Evolutionary conservation across 2,797 vertebrate genomes (phyloP), one percentile per base, ranked within the genome.

Genomic region (Pipistrellus kuhlii): DNA sequence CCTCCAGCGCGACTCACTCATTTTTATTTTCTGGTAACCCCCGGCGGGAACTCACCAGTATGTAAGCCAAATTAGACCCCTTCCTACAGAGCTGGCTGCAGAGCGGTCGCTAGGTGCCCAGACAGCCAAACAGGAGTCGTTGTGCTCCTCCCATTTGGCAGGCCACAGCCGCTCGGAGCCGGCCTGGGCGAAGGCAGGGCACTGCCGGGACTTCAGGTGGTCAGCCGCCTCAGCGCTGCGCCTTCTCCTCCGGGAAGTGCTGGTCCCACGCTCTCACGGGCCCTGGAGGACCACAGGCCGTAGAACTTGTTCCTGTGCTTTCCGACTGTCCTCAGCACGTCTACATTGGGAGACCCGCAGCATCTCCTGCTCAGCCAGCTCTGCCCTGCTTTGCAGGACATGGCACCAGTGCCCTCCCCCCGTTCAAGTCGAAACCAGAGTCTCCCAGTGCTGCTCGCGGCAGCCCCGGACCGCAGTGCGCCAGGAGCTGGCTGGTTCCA

Each of bases 21-120:
- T 71, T 76, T 55, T 91, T 91, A 71, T 87, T 94, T 93, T 41
- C 76, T 92, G 86, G 91, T 59, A 72, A 85, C 55, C 85, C 85
- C 86, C 4, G 2, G 77, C 75, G 18, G 95, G 91, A 93, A 46
- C 86, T 93, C 94, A 71, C 27, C 85, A 72, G 66, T 93, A 53
- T 82, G 94, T 89, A 90, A 95, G 94, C 89, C 73, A 95, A 88
- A 93, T 57, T 0, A 0, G 51, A 91, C 85, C 62, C 69, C 94
- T 97, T 94, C 72, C 75, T 92, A 46, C 0, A 90, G 93, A 92
- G 59, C 59, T 44, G 93, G 46, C 86, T 85, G 91, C 89, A 2
- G 17, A 69, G 57, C 12, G 4, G 27, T 84, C 41, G 10, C 59
- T 13, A 13, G 69, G 64, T 5, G 6, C 66, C 7, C 38, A 8